Percentiles rank a stretch among this genome's conserved stretches.
Conservation (phyloP, 2,888 invertebrate species). For the Encarsia formosa region DNA sequence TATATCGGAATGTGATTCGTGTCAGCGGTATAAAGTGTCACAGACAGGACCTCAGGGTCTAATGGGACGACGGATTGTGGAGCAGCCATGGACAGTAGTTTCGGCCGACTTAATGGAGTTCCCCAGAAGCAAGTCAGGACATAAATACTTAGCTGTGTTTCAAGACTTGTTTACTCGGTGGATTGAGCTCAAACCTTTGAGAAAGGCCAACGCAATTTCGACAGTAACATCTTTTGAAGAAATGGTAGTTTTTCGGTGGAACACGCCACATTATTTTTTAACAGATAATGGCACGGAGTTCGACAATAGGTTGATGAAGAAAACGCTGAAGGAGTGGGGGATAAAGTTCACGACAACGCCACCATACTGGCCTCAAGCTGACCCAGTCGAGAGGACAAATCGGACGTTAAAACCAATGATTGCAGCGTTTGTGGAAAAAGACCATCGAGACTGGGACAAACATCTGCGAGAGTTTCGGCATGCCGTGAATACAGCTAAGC, state of each 20-base stretch:
- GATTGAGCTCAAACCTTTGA: too few relatives aligned
- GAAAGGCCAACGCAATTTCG: background rate
- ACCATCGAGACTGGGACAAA: background rate
- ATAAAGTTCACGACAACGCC: too few relatives aligned
- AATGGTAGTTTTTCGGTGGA: constrained; percentile 20
- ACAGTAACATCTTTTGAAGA: too few relatives aligned
- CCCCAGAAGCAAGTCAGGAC: too few relatives aligned
- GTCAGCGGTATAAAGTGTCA: too few relatives aligned
- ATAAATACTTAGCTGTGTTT: background rate
- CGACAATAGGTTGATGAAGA: background rate
- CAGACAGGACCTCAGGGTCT: too few relatives aligned
- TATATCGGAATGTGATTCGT: background rate
- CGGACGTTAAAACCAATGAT: constrained; percentile 2
- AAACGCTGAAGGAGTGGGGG: background rate
- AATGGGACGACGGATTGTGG: too few relatives aligned
- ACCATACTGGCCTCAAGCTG: too few relatives aligned
- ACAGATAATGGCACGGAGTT: constrained; percentile 13
- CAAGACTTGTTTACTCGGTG: too few relatives aligned
- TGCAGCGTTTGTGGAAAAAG: too few relatives aligned
- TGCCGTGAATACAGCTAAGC: constrained; percentile 1
- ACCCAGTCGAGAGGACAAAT: constrained; percentile 23
- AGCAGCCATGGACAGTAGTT: too few relatives aligned
- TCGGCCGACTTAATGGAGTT: too few relatives aligned
- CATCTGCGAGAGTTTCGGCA: constrained; percentile 2
- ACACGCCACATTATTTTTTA: constrained; percentile 4